Conservation (phyloP, 1,140 invertebrate genomes). For the Neodiprion lecontei region DNA sequence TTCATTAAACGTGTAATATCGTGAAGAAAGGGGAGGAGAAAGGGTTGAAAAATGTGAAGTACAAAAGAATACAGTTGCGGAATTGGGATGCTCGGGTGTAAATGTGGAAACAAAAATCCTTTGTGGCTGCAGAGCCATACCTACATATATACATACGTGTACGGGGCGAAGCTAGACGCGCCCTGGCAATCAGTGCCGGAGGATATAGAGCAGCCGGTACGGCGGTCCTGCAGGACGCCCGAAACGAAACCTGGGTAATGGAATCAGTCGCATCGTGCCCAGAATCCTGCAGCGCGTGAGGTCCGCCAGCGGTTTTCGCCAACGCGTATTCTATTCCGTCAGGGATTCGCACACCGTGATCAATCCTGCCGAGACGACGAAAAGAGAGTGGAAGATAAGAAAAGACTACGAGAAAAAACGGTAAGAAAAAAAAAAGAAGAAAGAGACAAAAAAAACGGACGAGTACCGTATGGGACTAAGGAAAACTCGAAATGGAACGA, state of each 20-base stretch:
- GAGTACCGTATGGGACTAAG: no score
- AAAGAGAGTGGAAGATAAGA: background rate
- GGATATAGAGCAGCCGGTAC: no score
- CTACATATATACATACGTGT: background rate
- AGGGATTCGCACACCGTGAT: background rate
- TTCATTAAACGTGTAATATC: no score
- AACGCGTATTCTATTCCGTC: background rate
- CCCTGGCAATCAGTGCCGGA: background rate
- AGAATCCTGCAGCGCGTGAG: background rate
- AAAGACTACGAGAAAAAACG: no score
- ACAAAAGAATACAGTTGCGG: background rate
- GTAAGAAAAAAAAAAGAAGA: no score
- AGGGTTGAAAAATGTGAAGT: background rate
- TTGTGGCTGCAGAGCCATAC: background rate
- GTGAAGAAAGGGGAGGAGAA: no score
- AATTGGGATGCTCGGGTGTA: background rate
- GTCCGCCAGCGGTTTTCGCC: background rate
- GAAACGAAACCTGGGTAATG: constrained; percentile 1
- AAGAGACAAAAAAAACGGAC: no score
- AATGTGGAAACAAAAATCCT: background rate
- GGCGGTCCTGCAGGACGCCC: background rate
- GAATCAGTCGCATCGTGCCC: background rate
- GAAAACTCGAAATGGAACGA: no score
- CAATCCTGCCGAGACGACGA: background rate
- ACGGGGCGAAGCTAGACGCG: background rate